These are phyloP conservation scores for Cyphomyrmex costatus DNA, from an alignment of 1,140 invertebrate species.

Conservation along the genomic window DNA sequence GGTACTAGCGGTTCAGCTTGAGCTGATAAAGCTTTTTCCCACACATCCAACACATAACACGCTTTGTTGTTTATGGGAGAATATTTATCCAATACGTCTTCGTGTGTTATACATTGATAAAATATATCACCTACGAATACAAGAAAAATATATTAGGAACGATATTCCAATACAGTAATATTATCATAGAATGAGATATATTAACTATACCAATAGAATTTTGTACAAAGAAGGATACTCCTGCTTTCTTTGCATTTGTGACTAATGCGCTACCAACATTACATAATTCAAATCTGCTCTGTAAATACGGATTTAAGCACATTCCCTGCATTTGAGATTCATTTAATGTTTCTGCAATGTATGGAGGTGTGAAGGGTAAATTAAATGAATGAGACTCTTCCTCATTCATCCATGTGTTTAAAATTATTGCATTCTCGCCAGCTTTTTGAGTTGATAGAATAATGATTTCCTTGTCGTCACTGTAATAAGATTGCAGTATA, in stretches of 20 bases:
- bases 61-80: constrained; percentile 78
- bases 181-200: constrained; percentile 18
- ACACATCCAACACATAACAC: constrained; percentile 77
- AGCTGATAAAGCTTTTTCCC: constrained; percentile 76
- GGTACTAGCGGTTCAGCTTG: constrained; percentile 73
- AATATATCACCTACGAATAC: constrained; percentile 82
- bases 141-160: background rate
- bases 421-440: constrained; percentile 79
- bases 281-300: constrained; percentile 78
- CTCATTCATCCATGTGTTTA: constrained; percentile 81
- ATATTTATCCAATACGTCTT: constrained; percentile 72
- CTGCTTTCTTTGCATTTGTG: constrained; percentile 58
- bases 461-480: constrained; percentile 80
- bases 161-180: background rate
- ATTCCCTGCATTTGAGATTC: constrained; percentile 79
- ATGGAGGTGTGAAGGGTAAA: constrained; percentile 80
- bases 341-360: constrained; percentile 79
- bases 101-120: constrained; percentile 83
- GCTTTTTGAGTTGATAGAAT: constrained; percentile 79
- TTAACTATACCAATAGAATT: constrained; percentile 82
- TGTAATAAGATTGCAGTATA: constrained; percentile 63
- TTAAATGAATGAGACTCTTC: constrained; percentile 77
- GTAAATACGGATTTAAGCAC: constrained; percentile 81
- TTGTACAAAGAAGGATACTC: constrained; percentile 79
- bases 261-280: constrained; percentile 79